phyloP scores from a whole-genome alignment of 2,797 vertebrate species.

The Zalophus californianus region DNA sequence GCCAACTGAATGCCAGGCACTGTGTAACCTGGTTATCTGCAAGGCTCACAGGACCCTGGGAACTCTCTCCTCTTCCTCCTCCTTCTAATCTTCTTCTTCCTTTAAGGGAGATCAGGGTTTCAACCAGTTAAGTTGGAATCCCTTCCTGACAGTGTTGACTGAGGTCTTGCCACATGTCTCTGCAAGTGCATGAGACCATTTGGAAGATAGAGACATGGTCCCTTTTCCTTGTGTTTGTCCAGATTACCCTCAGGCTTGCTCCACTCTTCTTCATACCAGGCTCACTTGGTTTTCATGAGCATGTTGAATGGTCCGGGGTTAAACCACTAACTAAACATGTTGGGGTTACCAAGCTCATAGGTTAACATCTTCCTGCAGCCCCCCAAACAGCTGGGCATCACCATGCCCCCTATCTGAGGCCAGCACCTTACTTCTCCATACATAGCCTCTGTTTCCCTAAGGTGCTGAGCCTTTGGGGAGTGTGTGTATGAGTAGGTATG shows the following conservation, averaged over 20 bases:
- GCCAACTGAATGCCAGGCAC: accelerated
- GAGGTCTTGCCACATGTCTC: neutral
- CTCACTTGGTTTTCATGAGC: neutral
- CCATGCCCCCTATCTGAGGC: neutral
- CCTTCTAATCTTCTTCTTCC: neutral
- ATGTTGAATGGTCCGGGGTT: neutral
- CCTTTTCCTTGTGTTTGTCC: neutral
- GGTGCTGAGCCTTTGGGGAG: neutral
- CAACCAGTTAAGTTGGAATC: neutral
- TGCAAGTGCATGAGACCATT: too few species aligned
- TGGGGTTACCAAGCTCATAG: neutral
- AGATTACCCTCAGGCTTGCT: neutral
- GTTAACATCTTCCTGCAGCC: neutral
- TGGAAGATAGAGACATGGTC: neutral
- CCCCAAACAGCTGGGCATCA: neutral
- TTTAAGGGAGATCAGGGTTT: neutral
- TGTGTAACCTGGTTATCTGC: accelerated
- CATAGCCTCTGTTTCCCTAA: neutral
- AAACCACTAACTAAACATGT: neutral
- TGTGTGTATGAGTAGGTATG: neutral
- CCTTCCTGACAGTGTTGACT: neutral
- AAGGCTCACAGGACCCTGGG: accelerated
- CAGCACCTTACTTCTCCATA: neutral
- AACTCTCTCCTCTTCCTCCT: neutral
- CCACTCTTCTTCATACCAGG: neutral